Percentiles rank a stretch among this genome's conserved stretches.
phyloP scores from a whole-genome alignment of 1,140 invertebrate species.

The Caligus rogercresseyi region DNA sequence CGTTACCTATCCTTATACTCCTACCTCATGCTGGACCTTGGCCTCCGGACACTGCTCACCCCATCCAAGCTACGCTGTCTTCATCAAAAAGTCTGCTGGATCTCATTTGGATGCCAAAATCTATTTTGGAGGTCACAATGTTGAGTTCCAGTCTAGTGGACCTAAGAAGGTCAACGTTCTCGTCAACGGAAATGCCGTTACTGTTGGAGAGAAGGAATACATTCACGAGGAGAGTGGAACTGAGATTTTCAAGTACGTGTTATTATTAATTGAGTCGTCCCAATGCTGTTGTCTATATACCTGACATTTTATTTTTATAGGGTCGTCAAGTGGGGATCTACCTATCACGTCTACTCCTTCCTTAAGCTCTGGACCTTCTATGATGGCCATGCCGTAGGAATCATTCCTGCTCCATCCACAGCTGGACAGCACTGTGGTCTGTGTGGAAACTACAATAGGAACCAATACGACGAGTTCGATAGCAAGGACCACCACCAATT shows the following conservation, averaged over 20 bases:
- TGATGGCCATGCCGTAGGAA: conserved; percentile 20
- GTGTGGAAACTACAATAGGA: conserved; percentile 23
- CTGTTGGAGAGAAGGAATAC: conserved; percentile 18
- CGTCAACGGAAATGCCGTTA: conserved; percentile 20
- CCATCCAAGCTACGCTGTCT: conserved; percentile 23
- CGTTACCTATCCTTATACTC: conserved; percentile 20
- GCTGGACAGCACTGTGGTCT: conserved; percentile 22
- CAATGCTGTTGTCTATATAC: not conserved
- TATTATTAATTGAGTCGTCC: too few relatives aligned
- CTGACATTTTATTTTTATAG: not conserved
- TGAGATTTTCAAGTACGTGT: conserved; percentile 19
- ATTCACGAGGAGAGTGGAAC: conserved; percentile 2
- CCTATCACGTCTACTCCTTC: conserved; percentile 20
- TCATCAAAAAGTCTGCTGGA: conserved; percentile 20
- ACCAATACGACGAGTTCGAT: conserved; percentile 20
- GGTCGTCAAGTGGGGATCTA: conserved; percentile 17
- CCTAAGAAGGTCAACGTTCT: conserved; percentile 14
- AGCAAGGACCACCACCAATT: not conserved
- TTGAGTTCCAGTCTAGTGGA: conserved; percentile 20
- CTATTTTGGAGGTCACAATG: conserved; percentile 22
- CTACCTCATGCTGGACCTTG: conserved; percentile 22
- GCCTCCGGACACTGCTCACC: conserved; percentile 21
- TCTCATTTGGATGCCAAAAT: conserved; percentile 22
- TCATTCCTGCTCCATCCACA: conserved; percentile 20
- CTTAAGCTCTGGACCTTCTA: conserved; percentile 12